These are phyloP conservation scores for Bradysia coprophila DNA, from an alignment of 1,140 invertebrate species.

Conservation along the genomic window DNA sequence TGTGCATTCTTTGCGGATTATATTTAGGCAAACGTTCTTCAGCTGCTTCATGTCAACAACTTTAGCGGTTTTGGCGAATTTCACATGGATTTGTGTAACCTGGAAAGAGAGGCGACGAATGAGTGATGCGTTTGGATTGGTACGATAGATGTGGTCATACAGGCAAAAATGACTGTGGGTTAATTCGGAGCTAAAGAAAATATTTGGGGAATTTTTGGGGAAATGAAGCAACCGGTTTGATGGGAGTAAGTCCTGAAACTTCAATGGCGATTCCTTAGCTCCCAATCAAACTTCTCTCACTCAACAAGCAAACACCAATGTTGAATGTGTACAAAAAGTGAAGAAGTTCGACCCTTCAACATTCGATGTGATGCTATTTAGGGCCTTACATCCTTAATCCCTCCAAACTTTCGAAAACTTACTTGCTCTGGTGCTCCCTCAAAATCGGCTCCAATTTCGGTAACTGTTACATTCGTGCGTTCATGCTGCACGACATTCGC, in stretches of 20 bases:
- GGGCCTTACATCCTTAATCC: no score
- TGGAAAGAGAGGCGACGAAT: constrained; percentile 5
- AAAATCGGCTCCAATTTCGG: constrained; percentile 18
- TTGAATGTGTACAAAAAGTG: no score
- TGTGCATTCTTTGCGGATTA: constrained; percentile 15
- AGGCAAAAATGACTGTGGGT: background rate
- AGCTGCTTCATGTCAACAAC: constrained; percentile 55
- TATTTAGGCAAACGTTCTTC: constrained; percentile 37
- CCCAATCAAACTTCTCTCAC: no score
- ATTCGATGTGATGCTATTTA: no score
- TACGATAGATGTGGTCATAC: background rate
- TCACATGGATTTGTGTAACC: constrained; percentile 40
- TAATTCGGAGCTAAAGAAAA: no score
- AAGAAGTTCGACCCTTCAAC: no score
- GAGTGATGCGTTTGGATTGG: background rate
- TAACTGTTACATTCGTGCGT: background rate
- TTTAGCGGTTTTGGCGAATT: constrained; percentile 50
- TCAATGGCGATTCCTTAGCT: no score
- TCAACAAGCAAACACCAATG: no score
- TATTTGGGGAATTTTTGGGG: no score
- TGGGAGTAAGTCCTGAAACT: no score
- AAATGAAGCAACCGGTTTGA: no score
- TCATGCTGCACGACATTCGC: background rate
- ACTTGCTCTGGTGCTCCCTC: constrained; percentile 19
- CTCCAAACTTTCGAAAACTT: background rate